Evolutionary conservation across 2,797 vertebrate species (phyloP), one percentile per base, ranked within the genome.

Genomic region (Diplodus puntazzo): DNA sequence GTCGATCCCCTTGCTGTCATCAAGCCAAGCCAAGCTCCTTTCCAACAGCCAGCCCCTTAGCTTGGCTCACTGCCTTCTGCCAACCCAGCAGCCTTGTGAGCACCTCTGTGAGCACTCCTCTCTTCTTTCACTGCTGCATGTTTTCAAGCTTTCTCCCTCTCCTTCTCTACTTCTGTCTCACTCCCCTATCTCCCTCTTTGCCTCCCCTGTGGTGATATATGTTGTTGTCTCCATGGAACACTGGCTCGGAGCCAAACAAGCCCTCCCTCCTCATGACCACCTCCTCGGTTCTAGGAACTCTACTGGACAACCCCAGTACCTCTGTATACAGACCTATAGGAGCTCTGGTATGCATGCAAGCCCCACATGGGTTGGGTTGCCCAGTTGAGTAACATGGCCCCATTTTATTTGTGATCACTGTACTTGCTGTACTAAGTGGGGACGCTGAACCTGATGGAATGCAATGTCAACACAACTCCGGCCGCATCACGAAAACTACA

Each of bases 181-280:
- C 69, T 85, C 71, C 65, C 65, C 88, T 82, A 91, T 92, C 91
- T 89, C 74, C 73, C 86, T 92, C 83, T 88, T 85, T 76, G 85
- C 83, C 85, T 88, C 84, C 86, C 88, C 90, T 83, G 90, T 82
- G 85, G 94, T 94, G 93, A 95, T 95, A 95, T 95, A 95, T 92
- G 93, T 94, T 94, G 94, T 95, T 93, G 93, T 95, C 92, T 95
- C 94, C 90, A 89, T 90, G 94, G 93, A 95, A 93, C 89, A 73
- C 91, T 90, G 91, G 91, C 90, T 84, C 70, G 1, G 70, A 75
- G 87, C 93, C 95, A 94, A 92, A 85, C 64, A 81, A 89, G 79
- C 81, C 86, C 88, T 80, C 83, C 83, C 82, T 87, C 89, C 81
- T 84, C 83, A 54, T 12, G 81, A 79, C 84, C 85, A 80, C 87